Percentiles rank a stretch among this genome's conserved stretches.
These are phyloP conservation scores for Trachurus trachurus DNA, from an alignment of 2,797 vertebrate species.

Conservation along the genomic window DNA sequence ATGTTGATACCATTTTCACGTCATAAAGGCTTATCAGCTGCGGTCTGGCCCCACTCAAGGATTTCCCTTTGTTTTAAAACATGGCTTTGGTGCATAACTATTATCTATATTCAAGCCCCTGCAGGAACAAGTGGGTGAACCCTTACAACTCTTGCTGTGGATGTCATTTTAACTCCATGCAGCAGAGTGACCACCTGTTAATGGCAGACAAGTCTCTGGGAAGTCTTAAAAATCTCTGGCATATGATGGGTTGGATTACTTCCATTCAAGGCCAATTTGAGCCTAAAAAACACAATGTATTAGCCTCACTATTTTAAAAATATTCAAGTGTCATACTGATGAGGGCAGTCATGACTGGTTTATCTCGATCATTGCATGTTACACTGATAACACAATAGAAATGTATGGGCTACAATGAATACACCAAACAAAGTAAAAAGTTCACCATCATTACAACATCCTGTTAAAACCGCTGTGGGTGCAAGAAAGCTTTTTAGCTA, in stretches of 20 bases:
- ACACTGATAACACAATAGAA: conserved; percentile 1
- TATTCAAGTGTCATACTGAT: conserved; percentile 21
- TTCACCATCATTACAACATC: conserved; percentile 20
- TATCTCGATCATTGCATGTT: conserved; percentile 34
- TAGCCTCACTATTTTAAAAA: background rate
- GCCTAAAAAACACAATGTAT: background rate
- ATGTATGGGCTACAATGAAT: background rate
- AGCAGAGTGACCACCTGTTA: conserved; percentile 86
- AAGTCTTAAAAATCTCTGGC: conserved; percentile 54
- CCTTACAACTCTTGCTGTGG: conserved; percentile 82
- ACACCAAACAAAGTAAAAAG: conserved; percentile 10
- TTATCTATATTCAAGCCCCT: conserved; percentile 84
- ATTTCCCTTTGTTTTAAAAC: conserved; percentile 63
- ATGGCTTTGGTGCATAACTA: conserved; percentile 69
- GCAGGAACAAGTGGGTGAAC: conserved; percentile 83
- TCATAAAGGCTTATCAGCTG: conserved; percentile 25
- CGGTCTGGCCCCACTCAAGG: conserved; percentile 17
- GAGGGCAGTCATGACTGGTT: conserved; percentile 22
- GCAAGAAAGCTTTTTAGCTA: background rate
- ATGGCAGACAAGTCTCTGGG: conserved; percentile 69
- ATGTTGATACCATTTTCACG: conserved; percentile 2
- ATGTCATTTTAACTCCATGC: conserved; percentile 87
- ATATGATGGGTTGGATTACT: conserved; percentile 20
- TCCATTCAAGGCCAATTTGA: conserved; percentile 5
- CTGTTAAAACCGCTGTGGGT: background rate